phyloP scores from a whole-genome alignment of 2,888 invertebrate genomes.

The Alloplasta piceator region DNA sequence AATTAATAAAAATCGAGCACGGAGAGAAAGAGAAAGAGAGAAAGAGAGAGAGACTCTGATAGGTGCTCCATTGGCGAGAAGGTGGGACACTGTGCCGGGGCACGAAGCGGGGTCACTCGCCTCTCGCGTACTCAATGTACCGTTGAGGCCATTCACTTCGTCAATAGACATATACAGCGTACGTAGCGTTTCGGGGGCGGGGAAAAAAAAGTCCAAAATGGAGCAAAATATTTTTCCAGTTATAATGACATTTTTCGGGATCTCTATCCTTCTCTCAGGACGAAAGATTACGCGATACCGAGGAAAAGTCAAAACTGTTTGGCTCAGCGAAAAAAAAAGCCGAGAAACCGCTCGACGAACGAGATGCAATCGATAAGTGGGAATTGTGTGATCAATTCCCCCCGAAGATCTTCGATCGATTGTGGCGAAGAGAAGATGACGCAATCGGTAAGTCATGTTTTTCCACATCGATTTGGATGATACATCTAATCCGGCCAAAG shows the following conservation, averaged over 20 bases:
- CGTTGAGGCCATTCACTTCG: conserved; percentile 61
- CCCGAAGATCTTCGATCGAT: conserved; percentile 55
- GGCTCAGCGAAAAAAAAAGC: conserved; percentile 33
- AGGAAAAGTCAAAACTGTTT: conserved; percentile 15
- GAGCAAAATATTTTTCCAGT: conserved; percentile 7
- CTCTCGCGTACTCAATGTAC: conserved; percentile 61
- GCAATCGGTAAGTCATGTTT: conserved; percentile 24
- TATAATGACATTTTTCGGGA: too few species aligned
- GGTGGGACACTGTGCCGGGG: conserved; percentile 53
- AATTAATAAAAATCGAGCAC: conserved; percentile 30
- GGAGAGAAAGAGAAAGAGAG: conserved; percentile 37
- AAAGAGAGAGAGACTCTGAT: conserved; percentile 11
- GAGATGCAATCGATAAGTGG: not conserved
- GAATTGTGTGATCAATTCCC: conserved; percentile 25
- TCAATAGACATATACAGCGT: conserved; percentile 1
- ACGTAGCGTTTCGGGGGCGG: conserved; percentile 31
- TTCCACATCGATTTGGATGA: conserved; percentile 32
- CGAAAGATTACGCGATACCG: conserved; percentile 29
- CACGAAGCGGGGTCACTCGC: conserved; percentile 59
- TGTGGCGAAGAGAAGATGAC: conserved; percentile 32
- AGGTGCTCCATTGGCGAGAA: conserved; percentile 38
- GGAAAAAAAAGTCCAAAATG: conserved; percentile 23
- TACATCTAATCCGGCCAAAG: conserved; percentile 24
- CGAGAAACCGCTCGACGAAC: not conserved
- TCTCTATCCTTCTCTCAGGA: not conserved